Base-by-base conservation (phyloP, 2,113 vertebrate genomes). In the Nannobrachium achirus region DNA sequence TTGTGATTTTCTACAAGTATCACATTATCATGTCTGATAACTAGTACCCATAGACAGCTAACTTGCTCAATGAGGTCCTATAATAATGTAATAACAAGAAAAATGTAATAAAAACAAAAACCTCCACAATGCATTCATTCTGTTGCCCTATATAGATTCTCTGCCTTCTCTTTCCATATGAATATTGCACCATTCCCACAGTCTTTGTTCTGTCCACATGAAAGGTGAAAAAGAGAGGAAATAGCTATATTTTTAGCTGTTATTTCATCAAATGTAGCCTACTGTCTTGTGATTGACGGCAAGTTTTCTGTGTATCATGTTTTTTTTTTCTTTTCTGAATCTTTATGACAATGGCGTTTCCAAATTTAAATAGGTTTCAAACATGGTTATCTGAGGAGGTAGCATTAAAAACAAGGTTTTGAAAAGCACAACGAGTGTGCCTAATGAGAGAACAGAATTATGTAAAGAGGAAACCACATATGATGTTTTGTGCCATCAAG, bases 111-210 rank as follows among this genome's bases (percentile, higher is more conserved):
- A 50, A 55, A 15, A 65, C 44, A 39, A 73, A 66, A 72, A 66
- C 66, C 79, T 78, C 10, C 39, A 3, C 10, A 71, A 56, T 65
- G 25, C 6, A 19, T 33, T 33, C 15, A 14, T 50, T n/a, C 56
- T 78, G 79, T 85, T 80, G 60, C 73, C 81, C 76, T 86, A 83
- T 73, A 76, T 69, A 50, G 62, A 41, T 61, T 66, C 64, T 76
- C 75, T 76, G 60, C 64, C 59, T 75, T 40, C 53, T 81, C 73
- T 73, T 75, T 85, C 73, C 66, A 84, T 86, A 72, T 90, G 82
- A 89, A 90, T 93, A 93, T 93, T 93, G 92, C 91, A 93, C 90
- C 71, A 75, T 81, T 89, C 88, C 90, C 87, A 80, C 73, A 75
- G 62, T 86, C 75, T 90, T 86, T 88, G 85, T 87, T 88, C 79